Percentiles rank a stretch among this genome's conserved stretches.
These are phyloP conservation scores for Siniperca chuatsi DNA, from an alignment of 2,113 vertebrate genomes.

Conservation along the genomic window DNA sequence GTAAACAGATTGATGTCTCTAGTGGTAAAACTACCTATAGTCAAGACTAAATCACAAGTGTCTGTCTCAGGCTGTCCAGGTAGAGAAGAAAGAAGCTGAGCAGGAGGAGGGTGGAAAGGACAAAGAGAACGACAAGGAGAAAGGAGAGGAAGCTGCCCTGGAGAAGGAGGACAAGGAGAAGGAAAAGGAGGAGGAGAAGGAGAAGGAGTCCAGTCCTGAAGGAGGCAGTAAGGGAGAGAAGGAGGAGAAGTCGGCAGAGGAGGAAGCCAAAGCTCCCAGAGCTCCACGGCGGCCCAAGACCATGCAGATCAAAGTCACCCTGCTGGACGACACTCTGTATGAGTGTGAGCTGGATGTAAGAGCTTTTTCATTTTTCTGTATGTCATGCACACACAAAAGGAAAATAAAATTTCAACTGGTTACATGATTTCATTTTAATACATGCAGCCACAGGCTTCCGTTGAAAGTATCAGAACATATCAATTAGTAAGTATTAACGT, in stretches of 20 bases:
- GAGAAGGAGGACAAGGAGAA: slow-evolving; percentile 56
- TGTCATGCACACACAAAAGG: neutral
- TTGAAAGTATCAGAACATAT: neutral
- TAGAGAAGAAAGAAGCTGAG: slow-evolving; percentile 84
- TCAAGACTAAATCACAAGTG: neutral
- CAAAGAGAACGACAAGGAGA: slow-evolving; percentile 50
- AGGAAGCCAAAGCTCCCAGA: slow-evolving; percentile 86
- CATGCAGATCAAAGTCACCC: slow-evolving; percentile 93
- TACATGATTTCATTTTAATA: neutral
- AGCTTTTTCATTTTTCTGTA: neutral
- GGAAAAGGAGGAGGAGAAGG: slow-evolving; percentile 75
- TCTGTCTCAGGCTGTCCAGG: slow-evolving; percentile 82
- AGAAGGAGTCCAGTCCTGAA: slow-evolving; percentile 80
- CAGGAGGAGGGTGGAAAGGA: slow-evolving; percentile 82
- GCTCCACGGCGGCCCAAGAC: slow-evolving; percentile 86
- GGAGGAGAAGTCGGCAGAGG: slow-evolving; percentile 79
- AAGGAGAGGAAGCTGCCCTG: slow-evolving; percentile 46
- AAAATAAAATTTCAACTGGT: neutral
- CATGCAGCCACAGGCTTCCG: neutral
- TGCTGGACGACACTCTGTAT: slow-evolving; percentile 92
- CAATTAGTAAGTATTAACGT: neutral
- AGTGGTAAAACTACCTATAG: neutral
- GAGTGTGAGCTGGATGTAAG: slow-evolving; percentile 95
- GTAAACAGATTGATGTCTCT: neutral
- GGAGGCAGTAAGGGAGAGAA: slow-evolving; percentile 74